Evolutionary conservation across 2,888 invertebrate species (phyloP).

Genomic region (Callyntrura sp.): DNA sequence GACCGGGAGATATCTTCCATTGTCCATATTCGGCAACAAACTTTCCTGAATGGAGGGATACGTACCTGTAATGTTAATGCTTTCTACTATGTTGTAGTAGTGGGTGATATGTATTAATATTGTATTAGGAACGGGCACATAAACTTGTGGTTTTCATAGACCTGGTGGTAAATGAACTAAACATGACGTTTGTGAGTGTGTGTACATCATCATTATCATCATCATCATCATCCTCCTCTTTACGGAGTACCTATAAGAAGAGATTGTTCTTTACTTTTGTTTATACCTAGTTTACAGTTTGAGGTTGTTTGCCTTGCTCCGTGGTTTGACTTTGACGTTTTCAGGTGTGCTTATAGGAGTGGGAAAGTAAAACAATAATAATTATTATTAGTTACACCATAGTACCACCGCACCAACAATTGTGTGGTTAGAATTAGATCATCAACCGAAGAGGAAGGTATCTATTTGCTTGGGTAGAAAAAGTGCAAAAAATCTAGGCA

Average conservation of each 20-base stretch:
- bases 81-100: too few species aligned
- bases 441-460: too few species aligned
- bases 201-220: too few species aligned
- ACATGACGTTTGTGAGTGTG: constrained; percentile 27
- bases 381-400: constrained; percentile 22
- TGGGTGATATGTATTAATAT: not conserved
- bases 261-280: too few species aligned
- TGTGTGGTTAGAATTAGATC: constrained; percentile 3
- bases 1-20: not conserved
- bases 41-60: constrained; percentile 52
- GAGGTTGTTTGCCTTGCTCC: constrained; percentile 29
- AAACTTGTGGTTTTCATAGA: constrained; percentile 1
- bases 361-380: constrained; percentile 10
- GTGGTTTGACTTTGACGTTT: constrained; percentile 2
- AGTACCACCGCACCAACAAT: too few species aligned
- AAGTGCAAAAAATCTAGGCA: too few species aligned
- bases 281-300: too few species aligned
- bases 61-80: too few species aligned
- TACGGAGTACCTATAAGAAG: too few species aligned
- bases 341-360: constrained; percentile 33
- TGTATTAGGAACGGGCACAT: not conserved
- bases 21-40: constrained; percentile 45
- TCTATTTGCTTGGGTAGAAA: too few species aligned
- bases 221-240: too few species aligned
- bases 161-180: not conserved